A percentile compares a stretch with the other conserved stretches of the same genome.
Evolutionary conservation across 2,888 invertebrate species (phyloP).

Genomic region (Eudasyphora cyanicolor): DNA sequence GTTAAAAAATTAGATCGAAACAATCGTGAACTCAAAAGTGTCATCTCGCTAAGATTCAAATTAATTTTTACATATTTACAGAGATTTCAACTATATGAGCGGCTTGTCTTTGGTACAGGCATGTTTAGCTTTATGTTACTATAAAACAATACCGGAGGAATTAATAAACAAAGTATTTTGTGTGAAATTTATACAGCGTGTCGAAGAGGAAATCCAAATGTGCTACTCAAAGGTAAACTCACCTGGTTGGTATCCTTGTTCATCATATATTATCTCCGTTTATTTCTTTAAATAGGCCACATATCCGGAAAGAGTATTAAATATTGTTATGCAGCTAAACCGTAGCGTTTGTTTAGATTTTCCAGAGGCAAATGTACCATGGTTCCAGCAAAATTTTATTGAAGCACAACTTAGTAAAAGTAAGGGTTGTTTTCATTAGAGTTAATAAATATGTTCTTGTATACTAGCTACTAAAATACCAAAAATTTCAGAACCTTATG

Average conservation of each 20-base stretch:
- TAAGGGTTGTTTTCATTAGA: too few species aligned
- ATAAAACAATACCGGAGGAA: slow-evolving; percentile 80
- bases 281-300: slow-evolving; percentile 78
- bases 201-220: slow-evolving; percentile 82
- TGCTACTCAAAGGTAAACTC: slow-evolving; percentile 81
- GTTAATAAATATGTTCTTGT: too few species aligned
- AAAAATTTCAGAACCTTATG: slow-evolving; percentile 67
- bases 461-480: too few species aligned
- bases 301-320: slow-evolving; percentile 82
- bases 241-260: not conserved
- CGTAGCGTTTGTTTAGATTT: slow-evolving; percentile 84
- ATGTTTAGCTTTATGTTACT: slow-evolving; percentile 82
- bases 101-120: slow-evolving; percentile 81
- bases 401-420: slow-evolving; percentile 81
- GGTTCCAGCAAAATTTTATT: slow-evolving; percentile 85
- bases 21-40: too few species aligned
- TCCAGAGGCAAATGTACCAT: slow-evolving; percentile 84
- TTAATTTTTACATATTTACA: slow-evolving; percentile 72
- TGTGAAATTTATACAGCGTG: slow-evolving; percentile 82
- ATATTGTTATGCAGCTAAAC: slow-evolving; percentile 83
- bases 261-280: not conserved
- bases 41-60: too few species aligned
- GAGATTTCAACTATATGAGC: slow-evolving; percentile 82
- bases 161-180: slow-evolving; percentile 83
- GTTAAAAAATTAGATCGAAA: too few species aligned